Base-by-base conservation (phyloP, 2,113 vertebrate genomes). In the Prietella phreatophila region DNA sequence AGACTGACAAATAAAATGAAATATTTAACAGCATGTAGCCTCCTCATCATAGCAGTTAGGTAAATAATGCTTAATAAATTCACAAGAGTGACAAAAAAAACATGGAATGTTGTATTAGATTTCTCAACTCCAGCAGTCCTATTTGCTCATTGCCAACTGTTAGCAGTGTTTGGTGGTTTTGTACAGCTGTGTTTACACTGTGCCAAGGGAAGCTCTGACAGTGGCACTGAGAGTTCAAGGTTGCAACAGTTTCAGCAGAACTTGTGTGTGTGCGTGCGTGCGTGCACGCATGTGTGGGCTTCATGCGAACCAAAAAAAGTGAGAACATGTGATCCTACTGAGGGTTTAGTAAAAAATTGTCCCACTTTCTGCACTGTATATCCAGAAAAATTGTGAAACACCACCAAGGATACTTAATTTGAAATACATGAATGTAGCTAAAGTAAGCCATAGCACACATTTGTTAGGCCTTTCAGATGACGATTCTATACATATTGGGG, bases 211-310 rank as follows among this genome's bases (percentile, higher is more conserved):
- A 73, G 53, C 80, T 83, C 83, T 91, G 82, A 86, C 83, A 86
- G 89, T 92, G 87, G 86, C 90, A 92, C 50, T 53, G 6, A 91
- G 88, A 93, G 94, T 94, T 95, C 92, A 93, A 93, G 93, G 93
- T 89, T 94, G 93, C 84, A 85, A 91, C 71, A 78, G 63, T 89
- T 69, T 85, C 60, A 50, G 65, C 61, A 90, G 87, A 89, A 61
- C 36, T 71, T 63, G 90, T 91, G 94, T 94, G 91, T 85, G 91
- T 94, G 91, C 85, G 93, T 36, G 36, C 36, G 36, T 2, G 36
- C 36, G 1, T 87, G 88, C 2, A 85, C 84, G 84, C 86, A 83
- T 90, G 86, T 42, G 61, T 83, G 88, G 89, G 89, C 89, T 82
- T 50, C 79, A 87, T 89, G 91, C 90, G 92, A 93, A 91, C 82